Evolutionary conservation across 2,797 vertebrate species (phyloP).

Genomic region (Lerista edwardsae): DNA sequence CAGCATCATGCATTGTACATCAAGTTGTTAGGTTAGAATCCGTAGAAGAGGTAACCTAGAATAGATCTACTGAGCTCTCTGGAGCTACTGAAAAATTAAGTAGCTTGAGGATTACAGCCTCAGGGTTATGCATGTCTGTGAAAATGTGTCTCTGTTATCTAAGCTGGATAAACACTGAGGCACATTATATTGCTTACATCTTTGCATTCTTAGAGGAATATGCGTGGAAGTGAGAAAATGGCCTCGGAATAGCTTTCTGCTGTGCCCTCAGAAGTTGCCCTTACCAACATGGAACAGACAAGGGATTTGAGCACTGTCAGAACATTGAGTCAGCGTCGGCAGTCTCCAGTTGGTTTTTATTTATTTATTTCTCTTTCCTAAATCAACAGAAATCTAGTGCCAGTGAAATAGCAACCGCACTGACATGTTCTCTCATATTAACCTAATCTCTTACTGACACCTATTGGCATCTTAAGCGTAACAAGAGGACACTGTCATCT

Average conservation of each 20-base stretch:
- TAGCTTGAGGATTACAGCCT: neutral
- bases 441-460: neutral
- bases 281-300: neutral
- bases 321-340: neutral
- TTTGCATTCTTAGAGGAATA: neutral
- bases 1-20: neutral
- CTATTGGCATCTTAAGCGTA: slow-evolving; percentile 26
- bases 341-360: neutral
- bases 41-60: neutral
- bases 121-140: neutral
- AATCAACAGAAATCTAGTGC: neutral
- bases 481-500: slow-evolving; percentile 3
- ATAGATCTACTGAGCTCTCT: neutral
- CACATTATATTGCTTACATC: neutral
- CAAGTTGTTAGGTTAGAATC: neutral
- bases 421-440: neutral
- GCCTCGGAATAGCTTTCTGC: neutral
- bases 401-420: neutral
- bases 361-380: neutral
- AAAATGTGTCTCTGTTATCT: neutral
- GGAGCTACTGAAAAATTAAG: neutral
- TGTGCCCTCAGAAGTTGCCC: neutral
- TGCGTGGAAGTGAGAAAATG: neutral
- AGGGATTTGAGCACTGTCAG: neutral
- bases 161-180: neutral